These are phyloP conservation scores for Talpa occidentalis DNA, from an alignment of 2,113 vertebrate species.

Conservation along the genomic window DNA sequence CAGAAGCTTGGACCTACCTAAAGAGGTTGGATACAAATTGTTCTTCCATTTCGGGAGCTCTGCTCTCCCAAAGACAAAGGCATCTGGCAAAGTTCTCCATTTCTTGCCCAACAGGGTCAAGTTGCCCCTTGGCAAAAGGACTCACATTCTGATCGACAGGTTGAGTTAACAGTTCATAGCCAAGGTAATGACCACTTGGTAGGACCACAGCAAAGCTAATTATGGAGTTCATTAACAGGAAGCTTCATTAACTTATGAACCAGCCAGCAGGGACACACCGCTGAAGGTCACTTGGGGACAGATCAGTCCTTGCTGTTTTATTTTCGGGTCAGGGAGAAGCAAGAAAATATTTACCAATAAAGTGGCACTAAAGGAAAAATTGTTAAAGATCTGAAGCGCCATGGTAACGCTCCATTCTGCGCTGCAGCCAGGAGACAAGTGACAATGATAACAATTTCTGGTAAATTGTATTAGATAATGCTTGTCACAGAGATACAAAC, in stretches of 20 bases:
- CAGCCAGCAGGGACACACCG: conserved; percentile 41
- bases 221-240: conserved; percentile 77
- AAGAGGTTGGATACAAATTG: background rate
- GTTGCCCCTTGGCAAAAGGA: background rate
- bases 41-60: background rate
- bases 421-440: conserved; percentile 40
- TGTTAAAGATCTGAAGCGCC: conserved; percentile 58
- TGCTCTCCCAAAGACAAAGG: conserved; percentile 21
- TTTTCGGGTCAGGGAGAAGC: conserved; percentile 49
- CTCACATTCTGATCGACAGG: conserved; percentile 40
- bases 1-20: background rate
- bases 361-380: conserved; percentile 69
- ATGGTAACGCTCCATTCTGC: conserved; percentile 45
- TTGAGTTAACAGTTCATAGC: conserved; percentile 50
- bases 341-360: conserved; percentile 59
- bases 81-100: background rate
- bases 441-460: conserved; percentile 68
- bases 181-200: conserved; percentile 74
- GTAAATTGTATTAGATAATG: conserved; percentile 69
- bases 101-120: conserved; percentile 32
- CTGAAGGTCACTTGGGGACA: conserved; percentile 62
- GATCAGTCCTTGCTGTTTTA: conserved; percentile 50
- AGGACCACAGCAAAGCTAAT: conserved; percentile 69
- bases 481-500: conserved; percentile 62
- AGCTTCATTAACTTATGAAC: conserved; percentile 67